These are phyloP conservation scores for Pristionchus mayeri DNA, from an alignment of 2,888 invertebrate genomes.

Conservation along the genomic window DNA sequence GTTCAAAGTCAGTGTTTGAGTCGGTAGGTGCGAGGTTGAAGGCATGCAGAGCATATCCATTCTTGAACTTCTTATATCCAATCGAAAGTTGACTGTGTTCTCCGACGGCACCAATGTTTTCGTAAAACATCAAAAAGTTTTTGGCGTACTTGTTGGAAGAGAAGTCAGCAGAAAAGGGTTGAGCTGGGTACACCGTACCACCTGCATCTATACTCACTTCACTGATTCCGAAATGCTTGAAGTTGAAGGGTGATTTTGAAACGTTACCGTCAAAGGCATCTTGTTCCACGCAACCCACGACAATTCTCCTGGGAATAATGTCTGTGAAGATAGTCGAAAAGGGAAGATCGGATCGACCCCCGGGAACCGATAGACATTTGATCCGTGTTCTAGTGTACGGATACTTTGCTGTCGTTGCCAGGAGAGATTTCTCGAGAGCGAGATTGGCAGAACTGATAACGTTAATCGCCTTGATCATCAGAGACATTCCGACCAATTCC, in stretches of 20 bases:
- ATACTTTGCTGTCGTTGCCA: neutral
- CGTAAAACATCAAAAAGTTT: slow-evolving; percentile 39
- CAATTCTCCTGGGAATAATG: slow-evolving; percentile 52
- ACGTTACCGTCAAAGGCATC: slow-evolving; percentile 50
- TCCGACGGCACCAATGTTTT: slow-evolving; percentile 19
- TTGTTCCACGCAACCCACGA: slow-evolving; percentile 47
- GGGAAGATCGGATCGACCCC: slow-evolving; percentile 6
- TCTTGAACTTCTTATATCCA: slow-evolving; percentile 31
- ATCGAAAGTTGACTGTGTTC: slow-evolving; percentile 29
- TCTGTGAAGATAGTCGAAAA: slow-evolving; percentile 50
- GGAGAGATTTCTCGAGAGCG: slow-evolving; percentile 25
- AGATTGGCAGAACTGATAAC: slow-evolving; percentile 25
- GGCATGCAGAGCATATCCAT: neutral
- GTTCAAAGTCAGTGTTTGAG: slow-evolving; percentile 26
- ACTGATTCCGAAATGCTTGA: slow-evolving; percentile 50
- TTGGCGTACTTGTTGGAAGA: slow-evolving; percentile 4
- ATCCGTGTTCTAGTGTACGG: slow-evolving; percentile 3
- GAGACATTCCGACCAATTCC: neutral
- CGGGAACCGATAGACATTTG: slow-evolving; percentile 28
- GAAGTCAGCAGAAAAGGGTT: slow-evolving; percentile 34
- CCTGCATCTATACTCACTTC: slow-evolving; percentile 51
- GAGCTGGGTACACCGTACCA: slow-evolving; percentile 49
- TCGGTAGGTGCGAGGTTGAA: slow-evolving; percentile 37
- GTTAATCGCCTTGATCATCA: neutral
- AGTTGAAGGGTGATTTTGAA: slow-evolving; percentile 52